These are phyloP conservation scores for rat (Rattus norvegicus) DNA, from an alignment of 2,113 vertebrate species.

Conservation along the genomic window DNA sequence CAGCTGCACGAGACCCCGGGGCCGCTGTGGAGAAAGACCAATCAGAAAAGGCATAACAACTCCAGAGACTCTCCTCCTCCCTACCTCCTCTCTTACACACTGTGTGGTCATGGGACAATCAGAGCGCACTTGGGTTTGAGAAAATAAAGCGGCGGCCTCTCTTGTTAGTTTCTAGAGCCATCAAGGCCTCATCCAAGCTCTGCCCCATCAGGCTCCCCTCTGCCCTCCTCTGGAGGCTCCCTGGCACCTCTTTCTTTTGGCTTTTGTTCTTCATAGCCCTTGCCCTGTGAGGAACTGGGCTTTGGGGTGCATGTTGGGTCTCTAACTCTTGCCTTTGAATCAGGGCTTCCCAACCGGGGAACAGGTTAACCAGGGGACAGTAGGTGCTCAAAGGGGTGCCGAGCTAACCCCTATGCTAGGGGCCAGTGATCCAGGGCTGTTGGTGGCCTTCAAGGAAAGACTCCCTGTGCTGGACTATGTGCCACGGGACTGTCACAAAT, in stretches of 20 bases:
- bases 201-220: not conserved
- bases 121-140: not conserved
- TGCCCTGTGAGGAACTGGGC: not conserved
- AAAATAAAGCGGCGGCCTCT: not conserved
- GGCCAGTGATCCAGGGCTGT: fast-evolving
- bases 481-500: not conserved
- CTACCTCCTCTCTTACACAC: no score
- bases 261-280: not conserved
- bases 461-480: not conserved
- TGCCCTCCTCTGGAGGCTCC: fast-evolving
- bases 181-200: not conserved
- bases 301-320: not conserved
- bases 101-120: not conserved
- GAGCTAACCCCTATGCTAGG: not conserved
- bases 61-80: not conserved
- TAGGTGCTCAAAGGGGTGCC: not conserved
- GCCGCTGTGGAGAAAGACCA: not conserved
- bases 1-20: not conserved
- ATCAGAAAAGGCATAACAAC: not conserved
- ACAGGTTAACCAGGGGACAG: not conserved
- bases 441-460: not conserved
- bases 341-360: not conserved
- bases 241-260: not conserved
- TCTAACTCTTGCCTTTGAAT: not conserved
- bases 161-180: not conserved